Conservation (phyloP, 2,888 invertebrate genomes). For the Leptarthrus brevirostris region DNA sequence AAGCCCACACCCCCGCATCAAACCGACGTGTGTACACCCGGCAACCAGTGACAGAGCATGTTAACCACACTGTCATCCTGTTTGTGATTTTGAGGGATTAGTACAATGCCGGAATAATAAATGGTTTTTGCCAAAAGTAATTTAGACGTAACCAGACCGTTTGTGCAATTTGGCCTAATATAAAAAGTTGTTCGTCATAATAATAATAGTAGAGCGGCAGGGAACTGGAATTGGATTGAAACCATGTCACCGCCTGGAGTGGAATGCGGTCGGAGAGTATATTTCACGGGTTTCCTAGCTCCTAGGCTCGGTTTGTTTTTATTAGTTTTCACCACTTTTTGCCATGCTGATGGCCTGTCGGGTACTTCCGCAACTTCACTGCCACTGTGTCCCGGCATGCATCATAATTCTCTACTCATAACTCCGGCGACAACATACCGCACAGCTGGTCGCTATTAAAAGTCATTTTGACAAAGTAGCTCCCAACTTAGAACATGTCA, state of each 20-base stretch:
- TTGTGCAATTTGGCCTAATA: constrained; percentile 50
- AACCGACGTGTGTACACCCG: constrained; percentile 18
- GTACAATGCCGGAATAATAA: constrained; percentile 54
- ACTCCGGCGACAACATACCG: constrained; percentile 42
- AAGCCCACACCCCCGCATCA: constrained; percentile 10
- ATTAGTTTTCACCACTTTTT: constrained; percentile 51
- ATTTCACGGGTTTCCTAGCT: background rate
- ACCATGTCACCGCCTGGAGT: background rate
- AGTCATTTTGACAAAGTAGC: constrained; percentile 53
- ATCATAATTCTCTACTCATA: constrained; percentile 35
- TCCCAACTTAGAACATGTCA: constrained; percentile 48
- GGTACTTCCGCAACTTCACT: constrained; percentile 23
- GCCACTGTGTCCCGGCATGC: background rate
- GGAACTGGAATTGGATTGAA: too few relatives aligned
- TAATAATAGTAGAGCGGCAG: constrained; percentile 43
- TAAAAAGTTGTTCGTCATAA: constrained; percentile 54
- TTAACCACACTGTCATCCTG: constrained; percentile 55
- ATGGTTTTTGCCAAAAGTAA: constrained; percentile 54
- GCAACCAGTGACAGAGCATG: constrained; percentile 52
- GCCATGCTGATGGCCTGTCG: constrained; percentile 28
- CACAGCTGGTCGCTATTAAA: constrained; percentile 53
- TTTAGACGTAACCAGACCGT: constrained; percentile 52
- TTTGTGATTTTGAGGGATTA: constrained; percentile 55
- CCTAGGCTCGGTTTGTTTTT: constrained; percentile 47
- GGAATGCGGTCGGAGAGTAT: constrained; percentile 3